Conservation (phyloP, 2,113 vertebrate genomes). For the Clupea harengus region DNA sequence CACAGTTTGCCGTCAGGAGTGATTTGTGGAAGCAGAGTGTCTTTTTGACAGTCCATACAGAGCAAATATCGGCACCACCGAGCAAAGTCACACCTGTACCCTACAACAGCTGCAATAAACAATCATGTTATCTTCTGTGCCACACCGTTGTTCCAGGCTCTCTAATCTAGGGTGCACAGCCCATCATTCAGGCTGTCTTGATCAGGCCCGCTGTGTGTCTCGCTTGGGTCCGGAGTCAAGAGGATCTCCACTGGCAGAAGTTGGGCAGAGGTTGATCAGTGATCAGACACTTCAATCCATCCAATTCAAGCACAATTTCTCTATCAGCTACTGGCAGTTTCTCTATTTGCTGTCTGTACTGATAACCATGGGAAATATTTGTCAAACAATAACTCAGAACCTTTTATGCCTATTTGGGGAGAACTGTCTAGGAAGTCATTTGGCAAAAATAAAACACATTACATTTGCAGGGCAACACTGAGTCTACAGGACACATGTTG, state of each 20-base stretch:
- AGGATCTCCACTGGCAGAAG: not conserved
- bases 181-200: not conserved
- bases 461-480: too few relatives aligned
- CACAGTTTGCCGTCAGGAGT: not conserved
- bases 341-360: not conserved
- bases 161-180: not conserved
- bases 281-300: not conserved
- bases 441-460: too few relatives aligned
- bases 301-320: not conserved
- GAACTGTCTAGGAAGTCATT: too few relatives aligned
- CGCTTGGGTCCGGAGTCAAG: too few relatives aligned
- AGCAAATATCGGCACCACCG: not conserved
- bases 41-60: not conserved
- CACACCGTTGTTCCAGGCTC: not conserved
- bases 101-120: not conserved
- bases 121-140: not conserved
- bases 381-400: too few relatives aligned
- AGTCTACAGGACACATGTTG: too few relatives aligned
- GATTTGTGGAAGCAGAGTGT: not conserved
- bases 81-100: not conserved
- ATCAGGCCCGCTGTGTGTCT: too few relatives aligned
- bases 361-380: too few relatives aligned
- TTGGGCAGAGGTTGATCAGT: not conserved
- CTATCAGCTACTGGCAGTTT: not conserved
- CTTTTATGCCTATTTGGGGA: too few relatives aligned